A percentile compares a stretch with the other conserved stretches of the same genome.
phyloP scores from a whole-genome alignment of 2,113 vertebrate genomes.

The Irena cyanogastra region DNA sequence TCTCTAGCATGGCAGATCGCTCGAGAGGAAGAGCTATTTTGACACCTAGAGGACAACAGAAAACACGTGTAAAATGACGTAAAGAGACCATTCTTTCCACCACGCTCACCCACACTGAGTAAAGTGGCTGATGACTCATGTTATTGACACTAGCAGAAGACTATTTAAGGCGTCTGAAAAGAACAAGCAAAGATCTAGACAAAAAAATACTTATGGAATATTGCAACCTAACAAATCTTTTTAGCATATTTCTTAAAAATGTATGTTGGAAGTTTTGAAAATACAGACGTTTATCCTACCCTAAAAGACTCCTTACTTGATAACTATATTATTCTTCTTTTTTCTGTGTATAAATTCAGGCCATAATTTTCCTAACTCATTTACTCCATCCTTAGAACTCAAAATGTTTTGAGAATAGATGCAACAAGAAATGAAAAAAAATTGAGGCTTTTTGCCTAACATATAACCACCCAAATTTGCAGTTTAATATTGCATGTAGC shows the following conservation, averaged over 20 bases:
- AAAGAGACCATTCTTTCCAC: neutral
- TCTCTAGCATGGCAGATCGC: neutral
- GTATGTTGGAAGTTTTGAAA: neutral
- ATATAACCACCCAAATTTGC: neutral
- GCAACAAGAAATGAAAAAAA: neutral
- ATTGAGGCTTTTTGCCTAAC: neutral
- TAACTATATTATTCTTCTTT: neutral
- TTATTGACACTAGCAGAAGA: neutral
- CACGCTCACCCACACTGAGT: too few species aligned
- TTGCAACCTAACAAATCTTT: neutral
- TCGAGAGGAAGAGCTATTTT: neutral
- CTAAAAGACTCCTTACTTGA: neutral
- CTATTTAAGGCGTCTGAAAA: neutral
- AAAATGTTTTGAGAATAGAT: neutral
- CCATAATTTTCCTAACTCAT: fast-evolving
- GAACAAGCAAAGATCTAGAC: neutral
- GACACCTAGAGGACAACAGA: neutral
- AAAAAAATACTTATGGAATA: neutral
- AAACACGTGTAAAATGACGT: neutral
- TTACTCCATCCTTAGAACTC: neutral
- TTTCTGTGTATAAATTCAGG: neutral
- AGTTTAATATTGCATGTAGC: neutral
- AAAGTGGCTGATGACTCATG: neutral
- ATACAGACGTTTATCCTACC: neutral
- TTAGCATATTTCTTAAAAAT: neutral